These are phyloP conservation scores for Ornithoptera alexandrae DNA, from an alignment of 2,888 invertebrate species.

Conservation along the genomic window DNA sequence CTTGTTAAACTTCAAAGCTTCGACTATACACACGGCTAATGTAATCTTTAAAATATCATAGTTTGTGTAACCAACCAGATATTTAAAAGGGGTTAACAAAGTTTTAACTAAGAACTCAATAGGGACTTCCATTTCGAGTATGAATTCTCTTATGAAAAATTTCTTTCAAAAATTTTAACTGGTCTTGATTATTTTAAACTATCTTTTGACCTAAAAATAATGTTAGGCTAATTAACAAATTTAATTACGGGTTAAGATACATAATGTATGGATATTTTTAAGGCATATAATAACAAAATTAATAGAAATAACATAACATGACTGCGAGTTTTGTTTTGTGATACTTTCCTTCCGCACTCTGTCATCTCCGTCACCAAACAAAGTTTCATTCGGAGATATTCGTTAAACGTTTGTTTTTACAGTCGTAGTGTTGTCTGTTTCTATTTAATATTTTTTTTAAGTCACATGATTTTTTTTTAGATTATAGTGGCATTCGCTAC, in stretches of 20 bases:
- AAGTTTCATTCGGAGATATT: constrained; percentile 40
- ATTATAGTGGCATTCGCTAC: neutral
- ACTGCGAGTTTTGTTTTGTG: constrained; percentile 34
- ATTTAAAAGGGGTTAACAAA: too few species aligned
- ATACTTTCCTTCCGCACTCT: constrained; percentile 37
- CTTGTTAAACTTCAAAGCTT: neutral
- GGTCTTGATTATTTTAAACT: too few species aligned
- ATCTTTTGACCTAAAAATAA: neutral
- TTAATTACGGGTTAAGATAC: neutral
- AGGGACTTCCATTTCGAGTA: neutral
- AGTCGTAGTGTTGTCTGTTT: constrained; percentile 36
- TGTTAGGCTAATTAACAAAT: neutral
- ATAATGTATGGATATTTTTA: neutral
- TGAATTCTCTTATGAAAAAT: neutral
- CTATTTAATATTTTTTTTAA: constrained; percentile 27
- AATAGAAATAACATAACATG: constrained; percentile 29
- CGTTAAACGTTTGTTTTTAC: constrained; percentile 44
- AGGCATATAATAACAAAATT: constrained; percentile 5
- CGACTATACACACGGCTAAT: neutral
- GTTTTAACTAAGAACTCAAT: neutral
- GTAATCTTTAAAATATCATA: too few species aligned
- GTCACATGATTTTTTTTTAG: neutral
- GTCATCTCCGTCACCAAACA: constrained; percentile 40
- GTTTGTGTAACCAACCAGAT: too few species aligned
- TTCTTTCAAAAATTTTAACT: neutral